Percentiles rank a stretch among this genome's conserved stretches.
phyloP scores from a whole-genome alignment of 1,140 invertebrate species.

The Bombus huntii region DNA sequence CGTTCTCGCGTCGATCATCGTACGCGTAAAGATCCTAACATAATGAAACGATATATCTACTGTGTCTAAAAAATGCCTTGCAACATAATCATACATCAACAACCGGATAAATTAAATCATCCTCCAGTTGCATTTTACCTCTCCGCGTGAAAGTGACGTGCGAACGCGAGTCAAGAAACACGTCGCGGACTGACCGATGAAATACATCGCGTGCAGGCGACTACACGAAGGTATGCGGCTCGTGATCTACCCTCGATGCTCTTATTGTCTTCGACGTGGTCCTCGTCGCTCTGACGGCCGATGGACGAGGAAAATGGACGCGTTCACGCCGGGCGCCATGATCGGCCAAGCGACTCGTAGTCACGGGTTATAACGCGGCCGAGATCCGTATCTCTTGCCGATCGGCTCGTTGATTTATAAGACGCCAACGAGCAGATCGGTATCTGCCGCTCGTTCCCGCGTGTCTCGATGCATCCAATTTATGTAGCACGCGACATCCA shows the following conservation, averaged over 20 bases:
- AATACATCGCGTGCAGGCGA: conserved; percentile 35
- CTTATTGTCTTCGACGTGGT: conserved; percentile 35
- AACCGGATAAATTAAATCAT: conserved; percentile 17
- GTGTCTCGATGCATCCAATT: conserved; percentile 69
- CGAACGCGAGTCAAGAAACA: conserved; percentile 16
- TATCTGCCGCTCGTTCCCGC: conserved; percentile 62
- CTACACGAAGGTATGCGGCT: conserved; percentile 6
- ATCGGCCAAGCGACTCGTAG: conserved; percentile 18
- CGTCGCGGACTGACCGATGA: conserved; percentile 19
- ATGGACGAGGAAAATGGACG: conserved; percentile 15
- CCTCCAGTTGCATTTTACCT: not conserved
- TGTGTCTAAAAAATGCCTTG: not conserved
- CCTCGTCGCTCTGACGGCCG: not conserved
- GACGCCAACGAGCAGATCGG: conserved; percentile 58
- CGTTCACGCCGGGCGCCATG: conserved; percentile 16
- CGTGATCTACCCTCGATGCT: not conserved
- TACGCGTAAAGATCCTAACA: not conserved
- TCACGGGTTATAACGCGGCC: conserved; percentile 40
- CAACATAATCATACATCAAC: not conserved
- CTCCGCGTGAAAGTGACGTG: conserved; percentile 34
- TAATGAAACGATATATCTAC: too few relatives aligned
- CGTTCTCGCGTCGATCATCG: too few relatives aligned
- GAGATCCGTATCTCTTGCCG: conserved; percentile 62
- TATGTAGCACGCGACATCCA: conserved; percentile 71
- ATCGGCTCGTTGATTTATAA: conserved; percentile 71